Evolutionary conservation across 53 echinoderm and acorn worm species (phyloP).

Genomic region (Zoroaster sp.): DNA sequence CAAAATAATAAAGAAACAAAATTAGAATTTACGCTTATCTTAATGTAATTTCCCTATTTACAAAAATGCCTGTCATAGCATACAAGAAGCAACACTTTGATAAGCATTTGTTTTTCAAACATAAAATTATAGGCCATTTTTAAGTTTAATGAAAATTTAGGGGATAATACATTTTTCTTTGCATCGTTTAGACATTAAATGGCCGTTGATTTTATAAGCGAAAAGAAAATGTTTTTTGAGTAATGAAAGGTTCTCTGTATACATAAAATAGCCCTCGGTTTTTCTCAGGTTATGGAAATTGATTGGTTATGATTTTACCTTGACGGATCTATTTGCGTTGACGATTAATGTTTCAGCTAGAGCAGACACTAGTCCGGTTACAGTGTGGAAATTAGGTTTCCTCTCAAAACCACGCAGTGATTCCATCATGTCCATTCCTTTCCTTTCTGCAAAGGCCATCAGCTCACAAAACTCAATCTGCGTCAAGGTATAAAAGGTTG

Average conservation of each 20-base stretch:
- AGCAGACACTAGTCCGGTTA: neutral
- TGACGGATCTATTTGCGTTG: no score
- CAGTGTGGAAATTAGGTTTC: neutral
- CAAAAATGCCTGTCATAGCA: no score
- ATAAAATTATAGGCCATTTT: neutral
- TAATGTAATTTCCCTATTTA: neutral
- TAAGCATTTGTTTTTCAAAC: neutral
- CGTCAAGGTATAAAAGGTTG: no score
- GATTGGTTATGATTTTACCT: no score
- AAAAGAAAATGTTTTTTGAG: no score
- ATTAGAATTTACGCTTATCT: neutral
- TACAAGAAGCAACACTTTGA: no score
- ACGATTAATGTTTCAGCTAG: neutral
- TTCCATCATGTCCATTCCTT: neutral
- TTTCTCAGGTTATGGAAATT: no score
- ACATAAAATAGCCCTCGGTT: no score
- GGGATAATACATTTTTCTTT: neutral
- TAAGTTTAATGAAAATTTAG: neutral
- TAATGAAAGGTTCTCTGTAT: no score
- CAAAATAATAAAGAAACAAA: no score
- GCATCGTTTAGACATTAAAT: neutral
- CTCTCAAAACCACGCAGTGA: neutral
- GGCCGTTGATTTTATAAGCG: neutral
- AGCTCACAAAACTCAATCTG: neutral
- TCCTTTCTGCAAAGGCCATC: slow-evolving; percentile 14